Base-by-base conservation (phyloP, 2,888 invertebrate species). In the Lasioglossum calceatum region DNA sequence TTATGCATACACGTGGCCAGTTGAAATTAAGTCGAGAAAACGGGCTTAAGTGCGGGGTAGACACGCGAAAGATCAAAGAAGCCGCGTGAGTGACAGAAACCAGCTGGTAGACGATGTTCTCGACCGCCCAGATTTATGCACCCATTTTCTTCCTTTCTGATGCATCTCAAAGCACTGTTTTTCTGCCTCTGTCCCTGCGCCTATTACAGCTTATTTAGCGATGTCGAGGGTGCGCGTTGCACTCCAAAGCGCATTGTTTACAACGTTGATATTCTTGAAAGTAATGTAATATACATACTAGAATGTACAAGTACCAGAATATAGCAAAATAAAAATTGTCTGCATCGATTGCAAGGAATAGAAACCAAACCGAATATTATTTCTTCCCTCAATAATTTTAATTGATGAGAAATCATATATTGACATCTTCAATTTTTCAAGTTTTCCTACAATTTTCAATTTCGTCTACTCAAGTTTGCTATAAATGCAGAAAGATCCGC, bases 1-100 rank as follows among this genome's bases (percentile, higher is more conserved):
- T 70, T 81, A 58, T 70, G 74, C 74, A 80, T 36, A 76, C 78
- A 76, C 82, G 79, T 79, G 76, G 76, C 81, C 86, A 87, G 86
- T 90, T 83, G 90, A 90, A 93, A 92, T 92, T 90, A 93, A 93
- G 90, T 92, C 90, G 90, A 92, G 91, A 90, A 90, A 91, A 92
- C 87, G 91, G 88, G 90, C 88, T 91, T 92, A 92, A 92, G 92
- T 92, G 92, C 91, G 90, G 90, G 87, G 87, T 90, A 92, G 92
- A 91, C 91, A 90, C 87, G 88, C 84, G 87, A 85, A 87, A 86
- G 91, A 94, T 94, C 93, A 94, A 94, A 94, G 93, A 85, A 84
- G 83, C 93, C 93, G 93, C 92, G 79, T 93, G 93, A 94, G 92
- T 94, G 94, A 94, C 94, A 92, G 93, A 94, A 94, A 92, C 93